Evolutionary conservation across 2,797 vertebrate species (phyloP).

Genomic region (Rhynchotus rufescens): DNA sequence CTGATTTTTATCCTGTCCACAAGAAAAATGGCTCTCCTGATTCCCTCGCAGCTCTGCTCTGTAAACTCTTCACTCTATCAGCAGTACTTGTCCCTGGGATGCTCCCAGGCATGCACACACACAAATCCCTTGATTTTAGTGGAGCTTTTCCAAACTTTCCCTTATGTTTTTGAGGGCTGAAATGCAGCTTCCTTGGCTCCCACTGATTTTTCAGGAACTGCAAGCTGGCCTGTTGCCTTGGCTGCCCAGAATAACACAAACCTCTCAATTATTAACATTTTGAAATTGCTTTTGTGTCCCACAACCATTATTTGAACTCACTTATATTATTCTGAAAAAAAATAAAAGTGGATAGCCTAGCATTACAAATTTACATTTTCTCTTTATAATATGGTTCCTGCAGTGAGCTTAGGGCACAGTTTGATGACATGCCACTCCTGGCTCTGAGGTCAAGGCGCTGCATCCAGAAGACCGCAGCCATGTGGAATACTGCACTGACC

Average conservation of each 20-base stretch:
- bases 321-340: not conserved
- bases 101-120: not conserved
- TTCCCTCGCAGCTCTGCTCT: not conserved
- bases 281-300: not conserved
- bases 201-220: not conserved
- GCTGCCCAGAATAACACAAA: not conserved
- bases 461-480: not conserved
- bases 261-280: not conserved
- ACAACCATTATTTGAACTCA: not conserved
- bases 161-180: not conserved
- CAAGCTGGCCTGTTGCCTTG: not conserved
- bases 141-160: not conserved
- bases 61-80: not conserved
- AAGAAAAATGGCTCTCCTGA: not conserved
- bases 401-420: not conserved
- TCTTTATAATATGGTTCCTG: not conserved
- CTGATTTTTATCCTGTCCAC: not conserved
- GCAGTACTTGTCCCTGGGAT: not conserved
- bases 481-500: rapidly evolving
- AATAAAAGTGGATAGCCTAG: not conserved
- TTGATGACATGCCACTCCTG: not conserved
- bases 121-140: not conserved
- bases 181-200: not conserved
- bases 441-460: not conserved
- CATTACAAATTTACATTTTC: not conserved